phyloP scores from a whole-genome alignment of 1,140 invertebrate species.

The Platorchestia sp. region DNA sequence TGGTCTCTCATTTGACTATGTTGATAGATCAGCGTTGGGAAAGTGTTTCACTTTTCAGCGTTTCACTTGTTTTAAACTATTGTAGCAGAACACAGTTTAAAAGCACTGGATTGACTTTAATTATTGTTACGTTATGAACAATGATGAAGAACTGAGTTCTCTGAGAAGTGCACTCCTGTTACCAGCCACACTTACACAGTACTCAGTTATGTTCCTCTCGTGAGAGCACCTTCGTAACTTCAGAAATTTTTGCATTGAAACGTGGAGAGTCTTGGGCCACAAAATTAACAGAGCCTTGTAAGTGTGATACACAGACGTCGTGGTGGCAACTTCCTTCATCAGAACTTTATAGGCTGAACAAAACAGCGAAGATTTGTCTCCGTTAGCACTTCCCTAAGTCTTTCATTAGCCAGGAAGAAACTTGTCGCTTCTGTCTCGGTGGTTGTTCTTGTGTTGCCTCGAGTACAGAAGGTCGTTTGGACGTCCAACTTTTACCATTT shows the following conservation, averaged over 20 bases:
- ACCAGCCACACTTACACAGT: neutral
- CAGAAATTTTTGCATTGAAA: neutral
- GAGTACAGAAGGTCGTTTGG: neutral
- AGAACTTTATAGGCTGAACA: neutral
- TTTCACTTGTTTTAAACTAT: neutral
- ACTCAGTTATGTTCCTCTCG: neutral
- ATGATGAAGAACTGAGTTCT: neutral
- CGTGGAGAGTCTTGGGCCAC: neutral
- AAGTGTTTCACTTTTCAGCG: neutral
- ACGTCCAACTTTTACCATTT: neutral
- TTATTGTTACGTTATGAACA: neutral
- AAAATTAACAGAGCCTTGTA: neutral
- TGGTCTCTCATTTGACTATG: no score
- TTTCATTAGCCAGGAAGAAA: neutral
- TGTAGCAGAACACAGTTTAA: neutral
- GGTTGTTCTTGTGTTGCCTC: neutral
- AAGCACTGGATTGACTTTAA: neutral
- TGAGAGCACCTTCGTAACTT: neutral
- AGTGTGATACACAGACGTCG: neutral
- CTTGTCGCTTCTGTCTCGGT: conserved; percentile 5
- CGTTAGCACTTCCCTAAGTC: neutral
- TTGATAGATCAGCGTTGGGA: no score
- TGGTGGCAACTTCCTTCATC: neutral
- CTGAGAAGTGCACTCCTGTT: neutral
- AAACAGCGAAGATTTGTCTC: neutral